Evolutionary conservation across 2,888 invertebrate species (phyloP).

Genomic region (Philhelius pedissequus): DNA sequence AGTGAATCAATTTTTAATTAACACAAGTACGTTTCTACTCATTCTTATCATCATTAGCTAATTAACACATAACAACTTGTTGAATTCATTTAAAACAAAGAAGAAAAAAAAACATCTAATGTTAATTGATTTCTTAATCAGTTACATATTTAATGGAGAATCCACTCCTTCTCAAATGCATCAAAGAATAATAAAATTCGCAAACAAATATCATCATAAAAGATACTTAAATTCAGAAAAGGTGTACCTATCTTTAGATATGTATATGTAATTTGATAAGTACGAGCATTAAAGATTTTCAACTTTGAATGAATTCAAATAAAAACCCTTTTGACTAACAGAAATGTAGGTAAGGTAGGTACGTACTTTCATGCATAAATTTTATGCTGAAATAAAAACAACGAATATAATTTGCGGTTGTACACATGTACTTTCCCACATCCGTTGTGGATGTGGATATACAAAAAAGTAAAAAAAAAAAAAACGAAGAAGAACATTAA

Average conservation of each 20-base stretch:
- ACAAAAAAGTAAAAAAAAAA: not conserved
- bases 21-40: not conserved
- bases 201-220: not conserved
- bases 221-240: too few relatives aligned
- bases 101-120: not conserved
- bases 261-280: not conserved
- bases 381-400: slow-evolving; percentile 1
- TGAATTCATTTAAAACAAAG: not conserved
- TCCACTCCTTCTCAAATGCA: not conserved
- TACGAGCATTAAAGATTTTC: slow-evolving; percentile 22
- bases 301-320: slow-evolving; percentile 18
- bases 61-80: not conserved
- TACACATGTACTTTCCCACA: slow-evolving; percentile 34
- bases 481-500: slow-evolving; percentile 3
- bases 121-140: not conserved
- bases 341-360: too few relatives aligned
- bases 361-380: not conserved
- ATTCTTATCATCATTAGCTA: not conserved
- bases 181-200: not conserved
- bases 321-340: not conserved
- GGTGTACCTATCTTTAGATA: not conserved
- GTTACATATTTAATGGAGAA: not conserved
- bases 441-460: slow-evolving; percentile 26
- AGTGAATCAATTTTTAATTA: not conserved
- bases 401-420: slow-evolving; percentile 49